phyloP scores from a whole-genome alignment of 2,113 vertebrate species.

The Pangasianodon gigas region DNA sequence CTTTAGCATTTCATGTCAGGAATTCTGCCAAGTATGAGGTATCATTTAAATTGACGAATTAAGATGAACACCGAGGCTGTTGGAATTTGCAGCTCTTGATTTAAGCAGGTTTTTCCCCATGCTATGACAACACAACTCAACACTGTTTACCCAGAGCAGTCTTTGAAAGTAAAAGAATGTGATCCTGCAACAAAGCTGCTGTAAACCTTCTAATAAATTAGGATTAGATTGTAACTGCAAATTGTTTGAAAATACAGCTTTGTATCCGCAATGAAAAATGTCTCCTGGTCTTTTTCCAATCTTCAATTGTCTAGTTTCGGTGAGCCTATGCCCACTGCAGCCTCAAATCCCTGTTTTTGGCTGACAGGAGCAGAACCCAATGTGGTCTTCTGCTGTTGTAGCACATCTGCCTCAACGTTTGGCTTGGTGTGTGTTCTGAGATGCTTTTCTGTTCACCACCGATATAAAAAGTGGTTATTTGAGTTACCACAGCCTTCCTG shows the following conservation, averaged over 20 bases:
- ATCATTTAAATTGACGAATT: neutral
- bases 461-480: neutral
- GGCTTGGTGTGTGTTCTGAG: neutral
- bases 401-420: neutral
- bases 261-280: neutral
- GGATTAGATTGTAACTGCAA: neutral
- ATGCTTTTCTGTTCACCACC: neutral
- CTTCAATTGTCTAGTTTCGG: neutral
- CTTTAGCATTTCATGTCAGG: neutral
- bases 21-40: neutral
- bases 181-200: neutral
- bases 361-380: neutral
- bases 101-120: neutral
- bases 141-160: neutral
- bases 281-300: neutral
- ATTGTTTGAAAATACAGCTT: neutral
- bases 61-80: neutral
- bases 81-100: neutral
- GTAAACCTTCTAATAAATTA: neutral
- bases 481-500: neutral
- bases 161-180: neutral
- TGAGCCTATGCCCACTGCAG: neutral
- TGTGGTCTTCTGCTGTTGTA: neutral
- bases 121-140: neutral
- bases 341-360: neutral